Base-by-base conservation (phyloP, 2,888 invertebrate species). In the Hypercompe scribonia region DNA sequence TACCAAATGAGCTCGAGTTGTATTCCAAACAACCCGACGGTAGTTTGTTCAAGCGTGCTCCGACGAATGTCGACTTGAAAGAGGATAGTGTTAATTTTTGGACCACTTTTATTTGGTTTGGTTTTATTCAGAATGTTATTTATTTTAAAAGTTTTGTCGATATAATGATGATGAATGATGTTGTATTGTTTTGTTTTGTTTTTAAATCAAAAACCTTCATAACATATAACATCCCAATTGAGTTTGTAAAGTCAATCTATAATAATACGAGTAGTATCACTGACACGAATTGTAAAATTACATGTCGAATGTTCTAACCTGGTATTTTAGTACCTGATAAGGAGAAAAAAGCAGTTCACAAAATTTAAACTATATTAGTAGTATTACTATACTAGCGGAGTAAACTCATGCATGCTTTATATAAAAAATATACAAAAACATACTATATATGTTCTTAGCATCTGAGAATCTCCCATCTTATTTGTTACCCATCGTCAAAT, bases 1-100 rank as follows among this genome's bases (percentile, higher is more conserved):
- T 89, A 85, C 87, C 77, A 90, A 90, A 90, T 90, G 88, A 89
- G 88, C 84, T 83, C 77, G 83, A 81, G 83, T 88, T 89, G 87
- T 89, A 88, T 89, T 88, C 81, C 82, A 84, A 86, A 84, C 85
- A 84, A 81, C 67, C 84, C 85, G 78, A 84, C 85, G 79, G 80
- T 84, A 84, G 86, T 86, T 87, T 87, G 85, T 87, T 87, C 81
- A 79, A 84, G 87, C 84, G 79, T 86, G 80, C 85, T 86, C 83
- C 78, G 80, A 80, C 85, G 83, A 80, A 85, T 83, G 83, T 80
- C 83, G 76, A 81, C 82, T 80, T 75, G 71, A 75, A 81, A 74
- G 68, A 70, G 73, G 66, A 77, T 80, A 72, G 33, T 67, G 70
- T 73, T 74, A 82, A 80, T 84, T 82, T 84, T 73, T 73, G 71